phyloP scores from a whole-genome alignment of 1,140 invertebrate genomes.

The Ceratina calcarata region DNA sequence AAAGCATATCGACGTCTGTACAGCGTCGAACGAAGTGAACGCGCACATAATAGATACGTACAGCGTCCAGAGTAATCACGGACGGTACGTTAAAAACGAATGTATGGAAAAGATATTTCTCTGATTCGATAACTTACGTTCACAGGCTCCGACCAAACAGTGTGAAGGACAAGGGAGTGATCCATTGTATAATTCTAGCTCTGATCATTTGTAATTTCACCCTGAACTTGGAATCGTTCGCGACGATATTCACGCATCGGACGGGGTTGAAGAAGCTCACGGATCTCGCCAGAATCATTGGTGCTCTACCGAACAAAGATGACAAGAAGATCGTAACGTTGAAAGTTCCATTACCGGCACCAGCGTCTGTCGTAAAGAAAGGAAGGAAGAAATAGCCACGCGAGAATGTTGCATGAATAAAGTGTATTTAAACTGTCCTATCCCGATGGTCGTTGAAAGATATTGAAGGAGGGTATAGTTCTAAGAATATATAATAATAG shows the following conservation, averaged over 20 bases:
- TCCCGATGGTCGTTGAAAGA: neutral
- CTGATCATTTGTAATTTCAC: slow-evolving; percentile 74
- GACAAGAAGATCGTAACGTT: slow-evolving; percentile 73
- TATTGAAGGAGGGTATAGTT: no score
- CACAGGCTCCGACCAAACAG: slow-evolving; percentile 77
- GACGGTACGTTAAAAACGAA: slow-evolving; percentile 68
- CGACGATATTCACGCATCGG: slow-evolving; percentile 69
- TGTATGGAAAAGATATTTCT: neutral
- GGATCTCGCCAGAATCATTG: slow-evolving; percentile 75
- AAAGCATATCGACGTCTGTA: slow-evolving; percentile 68
- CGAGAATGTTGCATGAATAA: neutral
- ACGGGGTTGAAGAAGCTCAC: slow-evolving; percentile 77
- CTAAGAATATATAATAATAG: no score
- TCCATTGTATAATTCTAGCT: slow-evolving; percentile 78
- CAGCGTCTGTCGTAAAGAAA: slow-evolving; percentile 53
- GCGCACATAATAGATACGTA: slow-evolving; percentile 76
- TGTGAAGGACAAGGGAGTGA: slow-evolving; percentile 79
- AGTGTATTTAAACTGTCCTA: neutral
- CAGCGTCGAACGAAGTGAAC: slow-evolving; percentile 67
- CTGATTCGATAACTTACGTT: slow-evolving; percentile 39
- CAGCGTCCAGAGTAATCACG: slow-evolving; percentile 68
- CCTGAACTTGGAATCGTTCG: slow-evolving; percentile 76
- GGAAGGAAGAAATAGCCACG: slow-evolving; percentile 52
- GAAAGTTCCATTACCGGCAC: slow-evolving; percentile 78
- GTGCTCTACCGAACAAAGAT: slow-evolving; percentile 70